These are phyloP conservation scores for Falco columbarius DNA, from an alignment of 2,797 vertebrate species.

Conservation along the genomic window DNA sequence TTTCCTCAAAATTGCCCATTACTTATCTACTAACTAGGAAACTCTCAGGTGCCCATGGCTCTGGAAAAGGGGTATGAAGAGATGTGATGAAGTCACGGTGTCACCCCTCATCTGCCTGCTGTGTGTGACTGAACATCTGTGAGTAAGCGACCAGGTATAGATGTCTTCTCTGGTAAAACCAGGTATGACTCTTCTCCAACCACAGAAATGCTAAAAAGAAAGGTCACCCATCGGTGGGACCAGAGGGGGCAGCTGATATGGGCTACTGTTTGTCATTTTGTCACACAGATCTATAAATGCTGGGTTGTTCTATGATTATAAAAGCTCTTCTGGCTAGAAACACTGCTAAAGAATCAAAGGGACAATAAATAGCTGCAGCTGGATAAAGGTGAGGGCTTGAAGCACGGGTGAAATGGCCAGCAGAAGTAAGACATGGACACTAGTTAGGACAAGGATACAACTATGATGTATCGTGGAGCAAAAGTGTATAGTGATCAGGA, in stretches of 20 bases:
- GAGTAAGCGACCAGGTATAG: neutral
- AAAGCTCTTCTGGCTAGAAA: neutral
- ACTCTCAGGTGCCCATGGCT: neutral
- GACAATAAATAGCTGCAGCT: neutral
- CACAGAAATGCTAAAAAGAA: neutral
- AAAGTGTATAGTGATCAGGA: neutral
- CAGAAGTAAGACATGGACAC: neutral
- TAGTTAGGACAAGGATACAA: neutral
- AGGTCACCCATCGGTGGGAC: rapidly evolving
- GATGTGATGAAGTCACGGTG: neutral
- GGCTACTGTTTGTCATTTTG: neutral
- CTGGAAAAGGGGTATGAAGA: neutral
- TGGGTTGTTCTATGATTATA: neutral
- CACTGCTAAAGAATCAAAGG: neutral
- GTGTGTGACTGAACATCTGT: neutral
- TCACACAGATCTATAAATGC: neutral
- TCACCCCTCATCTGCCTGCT: neutral
- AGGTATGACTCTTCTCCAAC: neutral
- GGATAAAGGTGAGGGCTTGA: neutral
- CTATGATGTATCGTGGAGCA: neutral
- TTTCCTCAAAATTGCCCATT: neutral
- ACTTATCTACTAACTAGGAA: neutral
- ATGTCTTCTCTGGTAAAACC: neutral
- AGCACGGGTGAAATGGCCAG: neutral
- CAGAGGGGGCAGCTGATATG: neutral